phyloP scores from a whole-genome alignment of 2,113 vertebrate genomes.

The Anoura caudifer region DNA sequence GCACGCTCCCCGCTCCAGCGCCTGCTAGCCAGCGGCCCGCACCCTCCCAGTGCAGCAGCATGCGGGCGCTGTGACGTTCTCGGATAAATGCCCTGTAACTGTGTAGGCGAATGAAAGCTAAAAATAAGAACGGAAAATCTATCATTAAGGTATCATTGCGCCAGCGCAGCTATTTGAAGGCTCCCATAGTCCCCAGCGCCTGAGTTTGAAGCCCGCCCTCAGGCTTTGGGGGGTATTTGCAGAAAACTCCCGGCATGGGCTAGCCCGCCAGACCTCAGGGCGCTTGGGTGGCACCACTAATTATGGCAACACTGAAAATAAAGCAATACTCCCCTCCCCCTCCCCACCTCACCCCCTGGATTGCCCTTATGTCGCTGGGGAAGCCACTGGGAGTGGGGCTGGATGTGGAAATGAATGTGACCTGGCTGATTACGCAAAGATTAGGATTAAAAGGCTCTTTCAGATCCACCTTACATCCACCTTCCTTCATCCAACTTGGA shows the following conservation, averaged over 20 bases:
- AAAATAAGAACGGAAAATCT: slow-evolving; percentile 77
- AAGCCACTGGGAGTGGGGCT: neutral
- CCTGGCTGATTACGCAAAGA: neutral
- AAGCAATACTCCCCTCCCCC: neutral
- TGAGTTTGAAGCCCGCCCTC: slow-evolving; percentile 66
- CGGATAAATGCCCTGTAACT: slow-evolving; percentile 70
- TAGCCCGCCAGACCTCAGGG: slow-evolving; percentile 39
- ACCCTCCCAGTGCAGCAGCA: slow-evolving; percentile 47
- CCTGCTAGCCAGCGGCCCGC: slow-evolving; percentile 20
- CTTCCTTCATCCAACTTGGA: neutral
- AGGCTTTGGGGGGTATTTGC: slow-evolving; percentile 61
- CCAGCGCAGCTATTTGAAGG: slow-evolving; percentile 72
- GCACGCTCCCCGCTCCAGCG: slow-evolving; percentile 43
- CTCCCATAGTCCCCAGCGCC: slow-evolving; percentile 70
- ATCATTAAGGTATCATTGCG: slow-evolving; percentile 75
- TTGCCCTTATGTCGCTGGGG: neutral
- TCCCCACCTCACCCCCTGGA: neutral
- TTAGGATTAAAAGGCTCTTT: neutral
- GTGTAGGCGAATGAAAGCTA: slow-evolving; percentile 75
- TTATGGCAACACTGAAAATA: slow-evolving; percentile 42
- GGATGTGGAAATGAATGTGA: neutral
- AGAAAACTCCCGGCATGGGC: slow-evolving; percentile 48
- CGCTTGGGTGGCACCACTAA: neutral
- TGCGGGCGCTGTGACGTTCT: slow-evolving; percentile 70
- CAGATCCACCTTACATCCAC: neutral